Evolutionary conservation across 35 echinoderm and acorn worm species (phyloP).

Genomic region (Lytechinus pictus): DNA sequence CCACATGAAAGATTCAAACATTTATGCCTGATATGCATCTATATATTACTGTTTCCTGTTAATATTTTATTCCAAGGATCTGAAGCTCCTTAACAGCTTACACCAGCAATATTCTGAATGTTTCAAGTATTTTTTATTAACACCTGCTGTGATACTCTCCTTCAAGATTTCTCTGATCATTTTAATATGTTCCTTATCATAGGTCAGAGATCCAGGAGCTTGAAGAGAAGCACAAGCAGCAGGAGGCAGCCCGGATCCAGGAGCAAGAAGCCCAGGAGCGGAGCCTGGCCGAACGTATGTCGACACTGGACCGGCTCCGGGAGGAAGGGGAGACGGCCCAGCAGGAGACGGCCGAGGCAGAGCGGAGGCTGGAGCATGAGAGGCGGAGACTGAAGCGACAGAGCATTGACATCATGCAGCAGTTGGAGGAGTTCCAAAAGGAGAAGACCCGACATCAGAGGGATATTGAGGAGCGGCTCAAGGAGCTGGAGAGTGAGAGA

Average conservation of each 20-base stretch:
- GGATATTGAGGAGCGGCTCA: constrained; percentile 42
- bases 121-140: too few species aligned
- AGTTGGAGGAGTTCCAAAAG: constrained; percentile 75
- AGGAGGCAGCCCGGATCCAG: constrained; percentile 56
- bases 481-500: constrained; percentile 41
- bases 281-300: constrained; percentile 53
- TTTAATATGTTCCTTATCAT: background rate
- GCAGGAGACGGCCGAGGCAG: constrained; percentile 55
- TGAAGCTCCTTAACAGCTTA: too few species aligned
- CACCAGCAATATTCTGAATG: too few species aligned
- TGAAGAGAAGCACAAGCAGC: constrained; percentile 61
- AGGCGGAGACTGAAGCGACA: constrained; percentile 68
- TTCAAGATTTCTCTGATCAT: background rate
- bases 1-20: background rate
- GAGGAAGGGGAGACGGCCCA: constrained; percentile 71
- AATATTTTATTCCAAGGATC: background rate
- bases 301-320: constrained; percentile 63
- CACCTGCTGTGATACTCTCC: too few species aligned
- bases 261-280: constrained; percentile 61
- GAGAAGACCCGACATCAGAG: constrained; percentile 61
- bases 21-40: background rate
- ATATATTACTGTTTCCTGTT: background rate
- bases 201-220: constrained; percentile 82
- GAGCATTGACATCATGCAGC: constrained; percentile 76
- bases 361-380: constrained; percentile 64